Evolutionary conservation across 2,797 vertebrate species (phyloP).

Genomic region (Parauchenoglanis punctatus): DNA sequence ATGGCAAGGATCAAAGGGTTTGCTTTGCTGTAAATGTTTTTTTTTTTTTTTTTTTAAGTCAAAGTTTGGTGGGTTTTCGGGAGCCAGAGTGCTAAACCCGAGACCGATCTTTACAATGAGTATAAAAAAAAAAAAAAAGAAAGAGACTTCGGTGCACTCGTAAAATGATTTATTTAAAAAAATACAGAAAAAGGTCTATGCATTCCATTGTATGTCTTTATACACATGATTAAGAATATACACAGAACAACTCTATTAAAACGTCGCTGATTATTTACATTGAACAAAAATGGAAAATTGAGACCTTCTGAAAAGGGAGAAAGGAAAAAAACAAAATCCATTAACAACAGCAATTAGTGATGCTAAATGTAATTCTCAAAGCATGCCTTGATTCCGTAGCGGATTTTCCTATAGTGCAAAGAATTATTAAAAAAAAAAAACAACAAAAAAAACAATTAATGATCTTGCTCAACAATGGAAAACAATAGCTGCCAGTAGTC

Average conservation of each 20-base stretch:
- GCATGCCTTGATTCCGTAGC: constrained; percentile 59
- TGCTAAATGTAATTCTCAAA: constrained; percentile 45
- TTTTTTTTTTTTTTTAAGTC: too few relatives aligned
- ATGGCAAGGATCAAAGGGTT: neutral
- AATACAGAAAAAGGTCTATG: constrained; percentile 79
- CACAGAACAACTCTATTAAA: constrained; percentile 58
- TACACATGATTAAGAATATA: constrained; percentile 60
- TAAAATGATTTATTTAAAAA: constrained; percentile 94
- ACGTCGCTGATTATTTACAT: constrained; percentile 55
- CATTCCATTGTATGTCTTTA: constrained; percentile 72
- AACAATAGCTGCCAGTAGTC: constrained; percentile 53
- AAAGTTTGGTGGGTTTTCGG: neutral
- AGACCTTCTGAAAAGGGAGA: neutral
- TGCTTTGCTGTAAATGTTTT: neutral
- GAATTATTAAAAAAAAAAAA: constrained; percentile 39
- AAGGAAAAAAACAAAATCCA: constrained; percentile 35
- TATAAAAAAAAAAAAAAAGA: neutral
- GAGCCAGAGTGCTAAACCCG: neutral
- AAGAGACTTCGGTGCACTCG: constrained; percentile 54
- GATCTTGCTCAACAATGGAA: constrained; percentile 24
- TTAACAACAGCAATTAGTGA: constrained; percentile 52
- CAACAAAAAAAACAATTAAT: constrained; percentile 46
- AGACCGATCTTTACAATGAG: neutral
- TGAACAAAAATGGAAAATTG: neutral
- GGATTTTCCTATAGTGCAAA: constrained; percentile 57